A percentile compares a stretch with the other conserved stretches of the same genome.
These are phyloP conservation scores for Erynnis tages DNA, from an alignment of 2,888 invertebrate species.

Conservation along the genomic window DNA sequence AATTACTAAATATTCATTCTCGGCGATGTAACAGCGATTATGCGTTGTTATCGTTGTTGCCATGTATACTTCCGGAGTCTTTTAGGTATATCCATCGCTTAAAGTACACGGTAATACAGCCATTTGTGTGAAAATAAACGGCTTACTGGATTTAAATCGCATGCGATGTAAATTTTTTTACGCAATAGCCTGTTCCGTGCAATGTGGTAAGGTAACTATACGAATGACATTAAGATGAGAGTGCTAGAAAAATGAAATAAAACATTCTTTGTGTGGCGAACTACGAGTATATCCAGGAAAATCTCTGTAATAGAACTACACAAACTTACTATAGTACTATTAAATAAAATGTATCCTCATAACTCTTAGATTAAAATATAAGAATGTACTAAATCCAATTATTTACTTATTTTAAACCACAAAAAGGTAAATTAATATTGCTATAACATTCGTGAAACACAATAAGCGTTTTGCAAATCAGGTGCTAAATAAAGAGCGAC, in stretches of 20 bases:
- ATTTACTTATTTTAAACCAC: not conserved
- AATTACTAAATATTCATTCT: conserved; percentile 26
- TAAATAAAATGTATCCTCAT: too few species aligned
- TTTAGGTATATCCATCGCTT: conserved; percentile 15
- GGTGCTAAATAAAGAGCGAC: not conserved
- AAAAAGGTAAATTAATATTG: conserved; percentile 13
- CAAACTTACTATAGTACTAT: too few species aligned
- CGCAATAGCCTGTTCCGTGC: conserved; percentile 6
- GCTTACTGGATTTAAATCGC: conserved; percentile 10
- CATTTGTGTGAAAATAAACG: conserved; percentile 18
- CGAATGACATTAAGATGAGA: not conserved
- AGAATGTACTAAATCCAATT: not conserved
- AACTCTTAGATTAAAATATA: not conserved
- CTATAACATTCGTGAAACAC: not conserved
- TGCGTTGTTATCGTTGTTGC: conserved; percentile 22
- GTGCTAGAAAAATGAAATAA: not conserved
- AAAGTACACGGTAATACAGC: conserved; percentile 11
- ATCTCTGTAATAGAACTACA: too few species aligned
- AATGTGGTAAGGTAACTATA: not conserved
- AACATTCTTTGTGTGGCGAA: too few species aligned
- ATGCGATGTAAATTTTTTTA: conserved; percentile 13
- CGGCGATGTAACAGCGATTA: conserved; percentile 29
- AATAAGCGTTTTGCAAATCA: conserved; percentile 13
- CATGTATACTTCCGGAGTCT: conserved; percentile 24
- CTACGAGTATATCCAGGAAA: too few species aligned